phyloP scores from a whole-genome alignment of 2,888 invertebrate genomes.

The Saturnia pavonia region DNA sequence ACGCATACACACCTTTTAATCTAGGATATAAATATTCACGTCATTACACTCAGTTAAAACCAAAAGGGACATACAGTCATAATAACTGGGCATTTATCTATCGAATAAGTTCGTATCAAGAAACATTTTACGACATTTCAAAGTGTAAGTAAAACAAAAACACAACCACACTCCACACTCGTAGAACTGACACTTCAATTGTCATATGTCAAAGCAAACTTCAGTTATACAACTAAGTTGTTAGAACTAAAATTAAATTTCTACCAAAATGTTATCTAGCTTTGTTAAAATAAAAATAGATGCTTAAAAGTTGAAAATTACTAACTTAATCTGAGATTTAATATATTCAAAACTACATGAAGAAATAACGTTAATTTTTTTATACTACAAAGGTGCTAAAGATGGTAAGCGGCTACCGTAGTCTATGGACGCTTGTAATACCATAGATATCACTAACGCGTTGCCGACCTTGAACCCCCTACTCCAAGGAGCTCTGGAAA shows the following conservation, averaged over 20 bases:
- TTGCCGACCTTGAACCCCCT: too few species aligned
- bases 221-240: not conserved
- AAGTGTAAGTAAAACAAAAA: slow-evolving; percentile 51
- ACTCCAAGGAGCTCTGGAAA: too few species aligned
- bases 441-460: too few species aligned
- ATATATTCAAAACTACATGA: not conserved
- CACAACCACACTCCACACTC: slow-evolving; percentile 53
- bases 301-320: not conserved
- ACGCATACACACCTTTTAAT: slow-evolving; percentile 5
- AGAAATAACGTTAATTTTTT: not conserved
- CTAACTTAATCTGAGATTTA: not conserved
- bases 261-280: not conserved
- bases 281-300: not conserved
- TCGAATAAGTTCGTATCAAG: slow-evolving; percentile 46
- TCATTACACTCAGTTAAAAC: slow-evolving; percentile 49
- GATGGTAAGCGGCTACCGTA: not conserved
- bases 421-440: too few species aligned
- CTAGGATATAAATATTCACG: slow-evolving; percentile 30
- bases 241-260: not conserved
- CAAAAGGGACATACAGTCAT: slow-evolving; percentile 46
- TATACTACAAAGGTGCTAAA: too few species aligned
- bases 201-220: slow-evolving; percentile 19
- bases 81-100: slow-evolving; percentile 38
- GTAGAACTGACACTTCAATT: slow-evolving; percentile 45
- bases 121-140: slow-evolving; percentile 60